Base-by-base conservation (phyloP, 2,113 vertebrate species). In the Phasianus colchicus region DNA sequence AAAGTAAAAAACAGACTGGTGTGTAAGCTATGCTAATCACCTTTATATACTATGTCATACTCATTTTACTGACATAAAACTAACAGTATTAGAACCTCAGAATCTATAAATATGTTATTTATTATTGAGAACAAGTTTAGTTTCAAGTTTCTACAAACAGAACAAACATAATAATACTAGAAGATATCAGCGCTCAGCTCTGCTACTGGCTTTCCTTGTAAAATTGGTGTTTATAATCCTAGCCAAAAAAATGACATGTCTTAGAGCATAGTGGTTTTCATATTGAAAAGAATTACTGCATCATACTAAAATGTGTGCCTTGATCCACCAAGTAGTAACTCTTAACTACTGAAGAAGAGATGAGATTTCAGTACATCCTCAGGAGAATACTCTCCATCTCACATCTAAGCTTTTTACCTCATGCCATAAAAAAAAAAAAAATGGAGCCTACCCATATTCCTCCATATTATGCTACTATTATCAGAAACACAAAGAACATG, bases 21-120 rank as follows among this genome's bases (percentile, higher is more conserved):
- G 16, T 1, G 7, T 17, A 32, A 76, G 32, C 29, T 36, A 61
- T n/a, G 70, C 13, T n/a, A 24, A 30, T 9, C 7, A 27, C 22
- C 32, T 52, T 25, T 8, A 32, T 3, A 9, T 29, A 36, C 18
- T 18, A 7, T 1, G 3, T 8, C 42, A 34, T 43, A 45, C 22
- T 11, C 5, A 10, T 21, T 30, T 9, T 11, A 21, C 1, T 25
- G 32, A 43, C 6, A 36, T 1, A 50, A 6, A n/a, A 15, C n/a
- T 25, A 24, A 43, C 2, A n/a, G n/a, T n/a, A n/a, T n/a, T n/a
- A n/a, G n/a, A n/a, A n/a, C n/a, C n/a, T n/a, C n/a, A n/a, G n/a
- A n/a, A n/a, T n/a, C n/a, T n/a, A n/a, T n/a, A n/a, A n/a, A n/a
- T n/a, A n/a, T 30, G 24, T 20, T 55, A 36, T 6, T 50, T 30